These are phyloP conservation scores for Styela plicata DNA, from an alignment of 23 tunicate species.

Conservation along the genomic window DNA sequence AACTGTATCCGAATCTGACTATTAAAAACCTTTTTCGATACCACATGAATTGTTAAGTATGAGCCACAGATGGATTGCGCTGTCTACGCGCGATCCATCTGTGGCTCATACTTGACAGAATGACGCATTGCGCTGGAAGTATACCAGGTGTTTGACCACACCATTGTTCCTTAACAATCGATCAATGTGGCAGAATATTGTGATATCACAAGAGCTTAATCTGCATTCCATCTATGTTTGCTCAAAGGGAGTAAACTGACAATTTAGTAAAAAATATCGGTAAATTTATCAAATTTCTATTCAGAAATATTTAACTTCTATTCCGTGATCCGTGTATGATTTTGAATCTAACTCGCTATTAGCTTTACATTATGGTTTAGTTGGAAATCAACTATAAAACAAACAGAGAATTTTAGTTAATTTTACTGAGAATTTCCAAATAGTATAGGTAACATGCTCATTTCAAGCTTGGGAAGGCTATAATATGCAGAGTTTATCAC, in stretches of 20 bases:
- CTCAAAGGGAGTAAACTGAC: not conserved
- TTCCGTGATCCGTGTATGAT: not conserved
- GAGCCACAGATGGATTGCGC: too few species aligned
- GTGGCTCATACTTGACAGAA: not conserved
- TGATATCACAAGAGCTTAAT: not conserved
- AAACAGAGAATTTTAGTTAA: not conserved
- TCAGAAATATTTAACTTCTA: not conserved
- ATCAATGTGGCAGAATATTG: not conserved
- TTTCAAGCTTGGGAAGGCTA: too few species aligned
- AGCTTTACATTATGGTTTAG: too few species aligned
- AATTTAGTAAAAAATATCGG: not conserved
- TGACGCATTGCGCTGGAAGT: not conserved
- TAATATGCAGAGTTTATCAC: too few species aligned
- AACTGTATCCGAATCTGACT: not conserved
- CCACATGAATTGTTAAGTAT: too few species aligned
- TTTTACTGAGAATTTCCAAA: too few species aligned
- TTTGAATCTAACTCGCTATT: not conserved
- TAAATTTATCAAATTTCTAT: not conserved
- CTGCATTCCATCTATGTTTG: not conserved
- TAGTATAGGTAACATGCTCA: too few species aligned
- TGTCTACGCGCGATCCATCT: too few species aligned
- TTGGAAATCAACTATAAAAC: not conserved
- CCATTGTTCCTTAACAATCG: not conserved
- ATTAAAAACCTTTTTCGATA: too few species aligned
- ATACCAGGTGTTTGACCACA: not conserved